A percentile compares a stretch with the other conserved stretches of the same genome.
These are phyloP conservation scores for Pardosa pseudoannulata DNA, from an alignment of 2,888 invertebrate genomes.

Conservation along the genomic window DNA sequence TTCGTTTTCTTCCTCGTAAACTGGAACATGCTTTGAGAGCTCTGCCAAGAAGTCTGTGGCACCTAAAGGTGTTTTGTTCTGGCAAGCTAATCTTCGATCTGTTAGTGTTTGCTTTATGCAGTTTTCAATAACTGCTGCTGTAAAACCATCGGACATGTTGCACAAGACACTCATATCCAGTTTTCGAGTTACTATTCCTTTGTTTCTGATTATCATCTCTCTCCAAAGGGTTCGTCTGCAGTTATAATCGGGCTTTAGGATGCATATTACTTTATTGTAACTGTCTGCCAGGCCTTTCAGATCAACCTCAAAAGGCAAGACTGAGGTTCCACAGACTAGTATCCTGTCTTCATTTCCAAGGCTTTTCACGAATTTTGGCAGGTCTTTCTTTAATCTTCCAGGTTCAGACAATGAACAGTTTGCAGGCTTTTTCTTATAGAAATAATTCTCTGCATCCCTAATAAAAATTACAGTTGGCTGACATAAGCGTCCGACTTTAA, in stretches of 20 bases:
- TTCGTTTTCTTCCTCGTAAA: slow-evolving; percentile 49
- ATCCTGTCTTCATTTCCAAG: slow-evolving; percentile 90
- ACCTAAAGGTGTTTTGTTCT: slow-evolving; percentile 23
- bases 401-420: slow-evolving; percentile 85
- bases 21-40: slow-evolving; percentile 40
- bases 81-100: slow-evolving; percentile 14
- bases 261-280: slow-evolving; percentile 90
- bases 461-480: slow-evolving; percentile 95
- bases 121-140: slow-evolving; percentile 83
- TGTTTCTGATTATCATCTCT: slow-evolving; percentile 76
- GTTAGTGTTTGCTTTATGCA: slow-evolving; percentile 74
- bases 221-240: slow-evolving; percentile 83
- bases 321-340: slow-evolving; percentile 86
- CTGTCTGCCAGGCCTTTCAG: slow-evolving; percentile 89
- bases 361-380: slow-evolving; percentile 93
- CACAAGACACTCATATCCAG: slow-evolving; percentile 85
- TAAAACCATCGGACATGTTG: slow-evolving; percentile 94
- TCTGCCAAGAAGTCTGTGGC: slow-evolving; percentile 17
- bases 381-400: slow-evolving; percentile 93
- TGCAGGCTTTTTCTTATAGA: slow-evolving; percentile 80
- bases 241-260: slow-evolving; percentile 92
- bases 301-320: slow-evolving; percentile 93
- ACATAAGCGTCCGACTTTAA: slow-evolving; percentile 85
- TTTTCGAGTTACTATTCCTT: slow-evolving; percentile 76
- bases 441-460: slow-evolving; percentile 82